These are phyloP conservation scores for Euwallacea fornicatus DNA, from an alignment of 1,140 invertebrate genomes.

Conservation along the genomic window DNA sequence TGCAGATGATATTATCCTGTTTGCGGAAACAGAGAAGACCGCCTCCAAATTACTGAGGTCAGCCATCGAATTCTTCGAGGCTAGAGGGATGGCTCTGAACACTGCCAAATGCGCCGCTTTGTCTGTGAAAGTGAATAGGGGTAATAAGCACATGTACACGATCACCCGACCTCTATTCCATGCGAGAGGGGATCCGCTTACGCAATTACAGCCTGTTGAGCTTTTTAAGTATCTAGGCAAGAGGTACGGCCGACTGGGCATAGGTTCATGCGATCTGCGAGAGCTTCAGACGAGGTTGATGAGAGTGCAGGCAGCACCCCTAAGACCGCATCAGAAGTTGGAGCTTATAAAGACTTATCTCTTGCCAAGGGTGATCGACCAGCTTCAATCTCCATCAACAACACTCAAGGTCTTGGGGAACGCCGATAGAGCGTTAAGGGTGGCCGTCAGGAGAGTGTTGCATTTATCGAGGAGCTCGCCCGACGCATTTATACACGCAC, in stretches of 20 bases:
- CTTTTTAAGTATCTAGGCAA: conserved; percentile 40
- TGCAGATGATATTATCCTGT: conserved; percentile 31
- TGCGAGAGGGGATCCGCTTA: conserved; percentile 9
- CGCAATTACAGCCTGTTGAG: background rate
- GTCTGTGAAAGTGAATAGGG: background rate
- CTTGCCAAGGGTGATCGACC: conserved; percentile 34
- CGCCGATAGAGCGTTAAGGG: conserved; percentile 34
- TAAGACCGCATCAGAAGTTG: conserved; percentile 48
- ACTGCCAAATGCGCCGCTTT: background rate
- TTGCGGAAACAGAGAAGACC: conserved; percentile 14
- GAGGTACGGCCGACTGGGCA: conserved; percentile 31
- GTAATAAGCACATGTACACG: background rate
- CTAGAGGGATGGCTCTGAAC: conserved; percentile 14
- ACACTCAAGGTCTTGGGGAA: conserved; percentile 12
- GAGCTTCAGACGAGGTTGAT: conserved; percentile 30
- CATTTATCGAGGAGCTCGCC: conserved; percentile 35
- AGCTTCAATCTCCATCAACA: conserved; percentile 26
- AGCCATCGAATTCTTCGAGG: conserved; percentile 7
- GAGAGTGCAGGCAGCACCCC: conserved; percentile 37
- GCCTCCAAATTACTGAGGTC: background rate
- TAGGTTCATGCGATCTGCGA: conserved; percentile 22
- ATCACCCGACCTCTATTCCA: background rate
- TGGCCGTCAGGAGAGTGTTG: conserved; percentile 9
- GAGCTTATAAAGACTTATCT: conserved; percentile 24
- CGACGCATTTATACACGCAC: conserved; percentile 34